These are phyloP conservation scores for Polypterus senegalus DNA, from an alignment of 2,113 vertebrate genomes.

Conservation along the genomic window DNA sequence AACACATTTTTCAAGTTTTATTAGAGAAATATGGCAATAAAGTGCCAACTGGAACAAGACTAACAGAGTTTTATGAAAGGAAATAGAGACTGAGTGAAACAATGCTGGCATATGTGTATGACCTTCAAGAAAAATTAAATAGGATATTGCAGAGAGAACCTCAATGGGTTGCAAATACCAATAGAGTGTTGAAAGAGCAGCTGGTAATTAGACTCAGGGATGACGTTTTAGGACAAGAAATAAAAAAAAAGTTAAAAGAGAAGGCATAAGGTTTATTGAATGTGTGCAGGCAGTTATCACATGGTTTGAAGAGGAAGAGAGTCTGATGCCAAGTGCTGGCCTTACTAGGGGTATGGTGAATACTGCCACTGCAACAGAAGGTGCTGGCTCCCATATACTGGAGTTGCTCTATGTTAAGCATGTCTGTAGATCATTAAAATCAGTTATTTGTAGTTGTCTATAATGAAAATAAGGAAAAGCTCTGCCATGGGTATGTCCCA, in stretches of 20 bases:
- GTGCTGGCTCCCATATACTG: no score
- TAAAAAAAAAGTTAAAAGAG: background rate
- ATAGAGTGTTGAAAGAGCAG: background rate
- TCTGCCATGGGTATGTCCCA: no score
- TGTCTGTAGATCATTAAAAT: no score
- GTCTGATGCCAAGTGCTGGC: background rate
- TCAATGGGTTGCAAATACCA: background rate
- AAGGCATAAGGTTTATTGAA: background rate
- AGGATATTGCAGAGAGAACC: background rate
- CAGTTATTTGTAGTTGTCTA: no score
- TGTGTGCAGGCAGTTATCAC: background rate
- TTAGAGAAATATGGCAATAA: background rate
- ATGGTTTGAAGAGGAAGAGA: background rate
- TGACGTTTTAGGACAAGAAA: background rate
- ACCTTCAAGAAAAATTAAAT: background rate
- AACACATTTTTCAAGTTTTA: background rate
- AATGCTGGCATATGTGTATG: background rate
- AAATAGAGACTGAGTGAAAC: background rate
- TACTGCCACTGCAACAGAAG: no score
- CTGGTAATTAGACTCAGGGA: background rate
- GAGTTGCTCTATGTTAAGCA: no score
- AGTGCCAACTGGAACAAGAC: background rate
- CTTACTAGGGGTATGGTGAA: no score
- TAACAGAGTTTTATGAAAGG: constrained; percentile 1
- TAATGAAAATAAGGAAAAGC: no score